Evolutionary conservation across 2,888 invertebrate species (phyloP).

Genomic region (Melipona beecheii): DNA sequence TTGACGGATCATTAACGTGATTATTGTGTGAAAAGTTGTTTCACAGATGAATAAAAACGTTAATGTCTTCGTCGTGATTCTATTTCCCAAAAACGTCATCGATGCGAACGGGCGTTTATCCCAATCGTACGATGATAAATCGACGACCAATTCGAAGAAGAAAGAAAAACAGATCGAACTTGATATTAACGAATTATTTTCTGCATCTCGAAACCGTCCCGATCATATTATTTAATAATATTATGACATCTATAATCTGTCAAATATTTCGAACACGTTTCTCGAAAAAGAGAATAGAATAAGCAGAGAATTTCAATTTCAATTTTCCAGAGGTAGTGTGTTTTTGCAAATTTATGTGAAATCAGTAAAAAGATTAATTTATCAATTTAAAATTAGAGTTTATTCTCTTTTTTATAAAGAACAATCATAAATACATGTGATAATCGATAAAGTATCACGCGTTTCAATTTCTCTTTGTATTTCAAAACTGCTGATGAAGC

Average conservation of each 20-base stretch:
- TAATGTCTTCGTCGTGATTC: conserved; percentile 24
- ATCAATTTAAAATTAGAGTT: no score
- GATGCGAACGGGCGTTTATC: conserved; percentile 36
- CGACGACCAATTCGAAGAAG: not conserved
- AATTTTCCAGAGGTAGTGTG: no score
- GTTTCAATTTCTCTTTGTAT: not conserved
- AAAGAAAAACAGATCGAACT: not conserved
- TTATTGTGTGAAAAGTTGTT: conserved; percentile 36
- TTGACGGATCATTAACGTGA: conserved; percentile 29
- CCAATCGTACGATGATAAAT: conserved; percentile 49
- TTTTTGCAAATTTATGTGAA: no score
- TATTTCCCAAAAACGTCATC: conserved; percentile 19
- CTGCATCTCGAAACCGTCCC: not conserved
- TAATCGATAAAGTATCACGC: no score
- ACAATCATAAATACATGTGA: no score
- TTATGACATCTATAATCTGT: not conserved
- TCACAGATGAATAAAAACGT: conserved; percentile 17
- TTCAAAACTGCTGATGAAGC: not conserved
- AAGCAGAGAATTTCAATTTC: no score
- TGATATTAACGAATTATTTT: not conserved
- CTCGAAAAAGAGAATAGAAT: no score
- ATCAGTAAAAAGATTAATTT: no score
- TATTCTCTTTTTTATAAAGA: no score
- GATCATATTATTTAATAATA: not conserved
- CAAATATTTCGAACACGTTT: not conserved